Percentiles rank a stretch among this genome's conserved stretches.
Evolutionary conservation across 2,113 vertebrate genomes (phyloP).

Genomic region (Oenanthe oenanthe): DNA sequence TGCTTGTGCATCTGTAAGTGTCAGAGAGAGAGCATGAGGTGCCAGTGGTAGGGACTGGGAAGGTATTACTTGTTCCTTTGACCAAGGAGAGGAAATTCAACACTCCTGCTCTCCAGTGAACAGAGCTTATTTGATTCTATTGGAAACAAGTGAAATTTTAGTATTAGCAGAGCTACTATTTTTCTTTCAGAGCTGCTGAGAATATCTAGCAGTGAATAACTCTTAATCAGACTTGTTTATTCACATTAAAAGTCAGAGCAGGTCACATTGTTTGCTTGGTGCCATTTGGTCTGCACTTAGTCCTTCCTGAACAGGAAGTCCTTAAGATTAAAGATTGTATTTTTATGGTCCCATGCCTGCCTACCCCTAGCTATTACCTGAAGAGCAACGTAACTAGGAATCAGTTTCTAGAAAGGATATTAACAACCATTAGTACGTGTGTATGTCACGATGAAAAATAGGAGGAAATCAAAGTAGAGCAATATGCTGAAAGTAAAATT

Average conservation of each 20-base stretch:
- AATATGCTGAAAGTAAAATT: slow-evolving; percentile 16
- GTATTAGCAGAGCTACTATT: slow-evolving; percentile 6
- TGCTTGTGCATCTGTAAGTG: fast-evolving
- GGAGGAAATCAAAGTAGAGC: slow-evolving; percentile 57
- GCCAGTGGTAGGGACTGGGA: background rate
- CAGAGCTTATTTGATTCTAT: slow-evolving; percentile 17
- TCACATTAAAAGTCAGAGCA: slow-evolving; percentile 45
- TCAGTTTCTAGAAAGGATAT: slow-evolving; percentile 64
- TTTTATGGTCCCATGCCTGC: slow-evolving; percentile 73
- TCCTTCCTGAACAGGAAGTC: slow-evolving; percentile 78
- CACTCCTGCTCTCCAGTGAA: background rate
- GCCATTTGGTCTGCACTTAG: slow-evolving; percentile 75
- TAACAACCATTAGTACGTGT: slow-evolving; percentile 35
- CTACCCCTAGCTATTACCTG: slow-evolving; percentile 55
- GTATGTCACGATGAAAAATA: slow-evolving; percentile 61
- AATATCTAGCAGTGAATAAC: slow-evolving; percentile 44
- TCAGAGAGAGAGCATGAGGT: background rate
- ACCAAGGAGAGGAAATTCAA: slow-evolving; percentile 2
- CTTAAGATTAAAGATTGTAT: slow-evolving; percentile 79
- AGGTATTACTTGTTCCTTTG: slow-evolving; percentile 13
- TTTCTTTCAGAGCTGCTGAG: slow-evolving; percentile 43
- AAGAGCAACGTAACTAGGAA: slow-evolving; percentile 58
- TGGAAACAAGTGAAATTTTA: slow-evolving; percentile 41
- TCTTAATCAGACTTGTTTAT: slow-evolving; percentile 74
- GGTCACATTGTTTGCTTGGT: slow-evolving; percentile 69